Conservation (phyloP, 2,797 vertebrate species). For the Dendrocincla fuliginosa region DNA sequence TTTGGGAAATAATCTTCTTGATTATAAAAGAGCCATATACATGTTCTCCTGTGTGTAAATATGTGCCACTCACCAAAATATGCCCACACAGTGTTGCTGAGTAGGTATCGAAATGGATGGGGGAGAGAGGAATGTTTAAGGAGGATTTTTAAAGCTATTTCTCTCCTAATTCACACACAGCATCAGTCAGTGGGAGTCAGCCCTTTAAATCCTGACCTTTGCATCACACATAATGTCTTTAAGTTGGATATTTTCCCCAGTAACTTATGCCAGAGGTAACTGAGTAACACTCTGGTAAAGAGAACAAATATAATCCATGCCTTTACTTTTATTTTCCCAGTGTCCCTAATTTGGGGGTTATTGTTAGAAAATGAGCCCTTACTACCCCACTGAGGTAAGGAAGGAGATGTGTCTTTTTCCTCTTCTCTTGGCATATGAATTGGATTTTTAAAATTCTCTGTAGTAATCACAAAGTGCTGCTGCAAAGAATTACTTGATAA, state of each 20-base stretch:
- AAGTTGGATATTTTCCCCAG: neutral
- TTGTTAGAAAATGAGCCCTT: neutral
- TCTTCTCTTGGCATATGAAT: neutral
- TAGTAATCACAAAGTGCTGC: slow-evolving; percentile 54
- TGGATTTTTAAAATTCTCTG: slow-evolving; percentile 34
- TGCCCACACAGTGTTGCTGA: neutral
- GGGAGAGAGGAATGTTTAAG: neutral
- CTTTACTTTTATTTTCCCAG: neutral
- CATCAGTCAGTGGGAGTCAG: neutral
- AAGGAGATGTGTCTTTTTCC: neutral
- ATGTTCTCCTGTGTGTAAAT: neutral
- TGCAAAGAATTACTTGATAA: slow-evolving; percentile 57
- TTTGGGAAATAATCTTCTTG: slow-evolving; percentile 2
- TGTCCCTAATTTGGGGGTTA: neutral
- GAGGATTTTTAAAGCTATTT: neutral
- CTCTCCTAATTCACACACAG: neutral
- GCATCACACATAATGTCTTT: neutral
- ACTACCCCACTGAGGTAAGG: neutral
- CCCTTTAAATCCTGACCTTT: neutral
- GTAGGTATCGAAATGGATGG: neutral
- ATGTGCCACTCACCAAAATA: neutral
- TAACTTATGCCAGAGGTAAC: neutral
- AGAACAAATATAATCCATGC: neutral
- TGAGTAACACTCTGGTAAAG: neutral
- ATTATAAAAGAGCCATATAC: neutral